These are phyloP conservation scores for Hemitrygon akajei DNA, from an alignment of 2,797 vertebrate species.

Conservation along the genomic window DNA sequence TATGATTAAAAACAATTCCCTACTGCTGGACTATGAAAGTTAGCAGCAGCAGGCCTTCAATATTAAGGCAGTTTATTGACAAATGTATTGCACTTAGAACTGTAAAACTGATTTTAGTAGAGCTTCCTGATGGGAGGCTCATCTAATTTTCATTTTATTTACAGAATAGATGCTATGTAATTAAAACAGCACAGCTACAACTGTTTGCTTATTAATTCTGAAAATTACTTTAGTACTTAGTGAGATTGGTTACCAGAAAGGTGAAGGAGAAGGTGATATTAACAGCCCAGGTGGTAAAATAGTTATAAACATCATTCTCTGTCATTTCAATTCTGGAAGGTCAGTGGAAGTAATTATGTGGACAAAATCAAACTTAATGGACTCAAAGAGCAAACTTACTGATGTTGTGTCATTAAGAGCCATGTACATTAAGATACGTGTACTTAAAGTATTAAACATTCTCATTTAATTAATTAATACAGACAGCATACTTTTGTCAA, in stretches of 20 bases:
- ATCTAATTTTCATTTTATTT: slow-evolving; percentile 25
- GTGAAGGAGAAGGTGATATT: slow-evolving; percentile 1
- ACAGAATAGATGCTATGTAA: not conserved
- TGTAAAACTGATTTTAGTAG: not conserved
- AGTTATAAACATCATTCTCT: not conserved
- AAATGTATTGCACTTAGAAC: not conserved
- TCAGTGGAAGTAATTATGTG: not conserved
- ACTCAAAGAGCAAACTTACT: not conserved
- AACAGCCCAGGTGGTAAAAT: not conserved
- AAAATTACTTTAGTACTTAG: not conserved
- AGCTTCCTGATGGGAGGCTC: not conserved
- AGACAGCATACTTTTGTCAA: not conserved
- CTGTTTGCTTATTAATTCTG: slow-evolving; percentile 18
- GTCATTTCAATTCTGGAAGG: not conserved
- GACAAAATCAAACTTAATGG: not conserved
- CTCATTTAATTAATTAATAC: not conserved
- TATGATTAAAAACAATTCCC: slow-evolving; percentile 5
- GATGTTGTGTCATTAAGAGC: not conserved
- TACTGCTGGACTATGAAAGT: slow-evolving; percentile 34
- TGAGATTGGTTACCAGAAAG: not conserved
- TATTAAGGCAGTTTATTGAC: not conserved
- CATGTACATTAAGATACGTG: not conserved
- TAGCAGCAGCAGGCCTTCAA: slow-evolving; percentile 40
- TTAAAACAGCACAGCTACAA: not conserved
- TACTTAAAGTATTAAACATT: not conserved